A percentile compares a stretch with the other conserved stretches of the same genome.
Conservation (phyloP, 2,888 invertebrate species). For the Lepidochrysops patricia region DNA sequence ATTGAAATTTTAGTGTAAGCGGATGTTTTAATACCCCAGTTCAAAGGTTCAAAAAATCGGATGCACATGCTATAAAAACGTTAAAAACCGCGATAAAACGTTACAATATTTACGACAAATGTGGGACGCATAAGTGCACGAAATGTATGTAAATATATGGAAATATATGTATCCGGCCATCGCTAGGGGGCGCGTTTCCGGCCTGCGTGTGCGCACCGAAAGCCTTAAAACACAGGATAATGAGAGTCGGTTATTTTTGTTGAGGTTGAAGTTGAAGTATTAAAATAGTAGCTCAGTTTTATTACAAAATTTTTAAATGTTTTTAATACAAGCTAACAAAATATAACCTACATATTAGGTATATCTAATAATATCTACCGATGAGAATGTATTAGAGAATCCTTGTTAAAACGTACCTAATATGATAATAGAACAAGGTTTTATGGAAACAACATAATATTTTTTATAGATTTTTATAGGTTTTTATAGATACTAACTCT, state of each 20-base stretch:
- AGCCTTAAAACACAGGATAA: conserved; percentile 14
- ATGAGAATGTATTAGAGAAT: too few species aligned
- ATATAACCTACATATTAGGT: too few species aligned
- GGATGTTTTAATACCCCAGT: background rate
- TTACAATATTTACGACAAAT: conserved; percentile 4
- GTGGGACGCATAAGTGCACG: conserved; percentile 27
- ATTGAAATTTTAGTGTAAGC: background rate
- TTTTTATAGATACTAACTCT: too few species aligned
- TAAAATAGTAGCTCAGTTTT: too few species aligned
- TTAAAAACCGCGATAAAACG: background rate
- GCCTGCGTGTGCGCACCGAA: conserved; percentile 29
- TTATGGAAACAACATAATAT: too few species aligned
- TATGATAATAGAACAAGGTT: too few species aligned
- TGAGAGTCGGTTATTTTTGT: conserved; percentile 13
- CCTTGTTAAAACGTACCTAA: too few species aligned
- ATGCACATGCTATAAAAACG: background rate
- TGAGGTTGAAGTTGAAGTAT: background rate
- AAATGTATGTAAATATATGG: conserved; percentile 41
- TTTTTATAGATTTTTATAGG: too few species aligned
- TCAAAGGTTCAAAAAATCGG: background rate
- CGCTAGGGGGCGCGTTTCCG: conserved; percentile 49
- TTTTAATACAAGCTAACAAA: too few species aligned
- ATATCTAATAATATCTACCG: too few species aligned
- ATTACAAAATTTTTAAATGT: too few species aligned
- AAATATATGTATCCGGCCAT: conserved; percentile 49